Conservation (phyloP, 2,888 invertebrate genomes). For the Acanthopleura granulata region DNA sequence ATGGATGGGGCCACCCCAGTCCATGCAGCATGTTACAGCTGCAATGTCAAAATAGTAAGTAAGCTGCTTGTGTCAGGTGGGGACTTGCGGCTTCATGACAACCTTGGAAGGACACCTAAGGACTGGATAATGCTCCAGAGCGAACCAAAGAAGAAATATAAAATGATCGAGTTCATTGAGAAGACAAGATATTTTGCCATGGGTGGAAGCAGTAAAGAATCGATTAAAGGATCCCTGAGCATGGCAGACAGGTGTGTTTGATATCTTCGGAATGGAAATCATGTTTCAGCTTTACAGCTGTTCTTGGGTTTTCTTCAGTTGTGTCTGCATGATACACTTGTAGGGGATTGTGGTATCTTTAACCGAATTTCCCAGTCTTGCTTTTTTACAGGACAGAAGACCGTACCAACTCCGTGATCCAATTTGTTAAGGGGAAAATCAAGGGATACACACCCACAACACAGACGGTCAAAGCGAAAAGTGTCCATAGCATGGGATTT, state of each 20-base stretch:
- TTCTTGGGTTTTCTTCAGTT: no score
- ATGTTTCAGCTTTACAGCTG: no score
- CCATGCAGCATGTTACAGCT: constrained; percentile 68
- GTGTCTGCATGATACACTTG: no score
- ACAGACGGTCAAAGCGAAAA: constrained; percentile 7
- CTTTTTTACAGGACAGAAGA: neutral
- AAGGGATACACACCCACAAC: constrained; percentile 21
- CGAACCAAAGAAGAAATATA: constrained; percentile 50
- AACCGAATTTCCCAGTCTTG: neutral
- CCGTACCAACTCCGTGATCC: constrained; percentile 25
- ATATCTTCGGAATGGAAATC: no score
- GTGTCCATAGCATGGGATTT: constrained; percentile 54
- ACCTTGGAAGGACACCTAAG: constrained; percentile 61
- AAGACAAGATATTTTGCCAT: constrained; percentile 61
- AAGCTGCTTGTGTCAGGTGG: constrained; percentile 69
- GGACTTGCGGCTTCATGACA: constrained; percentile 70
- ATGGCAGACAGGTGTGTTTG: neutral
- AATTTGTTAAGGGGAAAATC: constrained; percentile 25
- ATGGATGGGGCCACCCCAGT: constrained; percentile 69
- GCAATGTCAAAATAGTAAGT: constrained; percentile 62
- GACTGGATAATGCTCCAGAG: constrained; percentile 60
- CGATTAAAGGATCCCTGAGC: neutral
- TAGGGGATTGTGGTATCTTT: no score
- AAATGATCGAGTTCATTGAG: constrained; percentile 63
- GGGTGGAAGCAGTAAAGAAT: constrained; percentile 35